Percentiles rank a stretch among this genome's conserved stretches.
These are phyloP conservation scores for Argya squamiceps DNA, from an alignment of 2,797 vertebrate species.

Conservation along the genomic window DNA sequence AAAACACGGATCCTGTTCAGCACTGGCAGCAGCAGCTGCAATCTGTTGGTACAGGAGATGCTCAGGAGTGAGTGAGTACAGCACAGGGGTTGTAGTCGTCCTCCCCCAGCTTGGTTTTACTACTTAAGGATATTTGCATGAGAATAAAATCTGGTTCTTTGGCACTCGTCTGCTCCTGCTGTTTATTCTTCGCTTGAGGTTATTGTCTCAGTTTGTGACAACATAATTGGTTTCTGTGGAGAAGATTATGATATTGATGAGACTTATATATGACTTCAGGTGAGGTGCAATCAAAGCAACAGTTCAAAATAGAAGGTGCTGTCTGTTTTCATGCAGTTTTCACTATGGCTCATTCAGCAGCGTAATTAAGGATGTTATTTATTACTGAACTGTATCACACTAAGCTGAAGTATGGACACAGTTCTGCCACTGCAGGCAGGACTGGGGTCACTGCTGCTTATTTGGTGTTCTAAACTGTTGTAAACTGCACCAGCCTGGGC, in stretches of 20 bases:
- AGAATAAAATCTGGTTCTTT: slow-evolving; percentile 56
- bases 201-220: slow-evolving; percentile 68
- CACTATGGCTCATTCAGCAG: slow-evolving; percentile 6
- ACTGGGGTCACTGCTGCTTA: neutral
- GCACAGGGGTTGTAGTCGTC: neutral
- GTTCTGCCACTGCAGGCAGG: neutral
- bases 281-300: slow-evolving; percentile 48
- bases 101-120: slow-evolving; percentile 33
- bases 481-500: neutral
- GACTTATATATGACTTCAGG: slow-evolving; percentile 57
- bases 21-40: neutral
- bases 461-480: neutral
- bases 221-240: slow-evolving; percentile 65
- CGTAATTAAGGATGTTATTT: slow-evolving; percentile 42
- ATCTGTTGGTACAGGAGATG: neutral
- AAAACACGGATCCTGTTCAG: neutral
- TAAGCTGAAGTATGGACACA: neutral
- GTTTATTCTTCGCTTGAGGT: slow-evolving; percentile 63
- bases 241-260: slow-evolving; percentile 67
- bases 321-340: slow-evolving; percentile 32
- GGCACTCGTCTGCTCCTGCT: slow-evolving; percentile 61
- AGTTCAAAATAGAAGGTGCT: slow-evolving; percentile 11
- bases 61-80: neutral
- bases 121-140: slow-evolving; percentile 59
- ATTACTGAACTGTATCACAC: neutral